Conservation (phyloP, 2,113 vertebrate genomes). For the Ictalurus punctatus region DNA sequence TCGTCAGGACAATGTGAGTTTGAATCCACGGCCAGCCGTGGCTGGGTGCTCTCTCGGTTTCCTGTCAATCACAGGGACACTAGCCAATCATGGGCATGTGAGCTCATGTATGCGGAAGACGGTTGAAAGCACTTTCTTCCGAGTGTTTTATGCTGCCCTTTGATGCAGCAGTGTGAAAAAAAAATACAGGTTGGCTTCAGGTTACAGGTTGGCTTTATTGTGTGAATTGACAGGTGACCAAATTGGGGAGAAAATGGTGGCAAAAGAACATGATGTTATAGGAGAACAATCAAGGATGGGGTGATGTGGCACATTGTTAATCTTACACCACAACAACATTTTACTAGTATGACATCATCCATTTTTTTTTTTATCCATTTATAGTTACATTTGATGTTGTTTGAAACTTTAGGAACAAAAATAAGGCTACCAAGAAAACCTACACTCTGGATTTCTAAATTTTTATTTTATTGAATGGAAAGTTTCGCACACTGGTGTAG, state of each 20-base stretch:
- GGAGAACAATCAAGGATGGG: neutral
- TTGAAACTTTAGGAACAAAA: neutral
- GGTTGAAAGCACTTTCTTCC: neutral
- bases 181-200: neutral
- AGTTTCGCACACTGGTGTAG: neutral
- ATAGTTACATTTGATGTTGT: neutral
- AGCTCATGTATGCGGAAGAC: neutral
- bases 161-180: neutral
- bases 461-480: neutral
- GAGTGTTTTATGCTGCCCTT: neutral
- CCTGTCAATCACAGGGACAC: neutral
- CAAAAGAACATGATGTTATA: too few species aligned
- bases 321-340: neutral
- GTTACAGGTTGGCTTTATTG: neutral
- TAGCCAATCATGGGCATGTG: neutral
- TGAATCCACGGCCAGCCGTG: neutral
- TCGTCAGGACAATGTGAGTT: neutral
- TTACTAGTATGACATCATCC: neutral
- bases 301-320: neutral
- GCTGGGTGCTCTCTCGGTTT: neutral
- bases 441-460: neutral
- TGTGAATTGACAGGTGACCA: too few species aligned
- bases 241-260: neutral
- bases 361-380: neutral
- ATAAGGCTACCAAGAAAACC: neutral